A percentile compares a stretch with the other conserved stretches of the same genome.
Evolutionary conservation across 2,113 vertebrate species (phyloP).

Genomic region (Asarcornis scutulata): DNA sequence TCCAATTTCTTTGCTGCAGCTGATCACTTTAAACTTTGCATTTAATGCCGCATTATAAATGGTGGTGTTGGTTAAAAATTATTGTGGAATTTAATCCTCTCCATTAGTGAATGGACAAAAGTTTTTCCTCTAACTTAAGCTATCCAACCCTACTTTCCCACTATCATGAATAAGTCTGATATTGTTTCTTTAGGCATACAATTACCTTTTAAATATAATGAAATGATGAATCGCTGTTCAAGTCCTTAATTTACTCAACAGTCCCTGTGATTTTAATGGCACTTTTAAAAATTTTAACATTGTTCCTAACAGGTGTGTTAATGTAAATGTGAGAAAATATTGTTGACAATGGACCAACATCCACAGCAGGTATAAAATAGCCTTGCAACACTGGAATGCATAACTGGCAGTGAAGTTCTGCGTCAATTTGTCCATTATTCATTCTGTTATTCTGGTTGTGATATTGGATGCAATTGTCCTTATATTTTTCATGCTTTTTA

Average conservation of each 20-base stretch:
- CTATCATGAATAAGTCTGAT: conserved; percentile 22
- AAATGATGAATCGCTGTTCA: conserved; percentile 50
- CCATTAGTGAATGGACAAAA: conserved; percentile 9
- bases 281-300: background rate
- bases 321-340: conserved; percentile 14
- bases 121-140: background rate
- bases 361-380: background rate
- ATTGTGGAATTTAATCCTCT: background rate
- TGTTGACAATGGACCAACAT: background rate
- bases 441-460: background rate
- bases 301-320: background rate
- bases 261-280: conserved; percentile 16
- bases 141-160: conserved; percentile 6
- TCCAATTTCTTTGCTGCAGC: conserved; percentile 9
- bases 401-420: background rate
- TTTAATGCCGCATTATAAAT: conserved; percentile 24
- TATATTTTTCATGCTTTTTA: background rate
- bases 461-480: background rate
- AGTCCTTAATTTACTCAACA: conserved; percentile 55
- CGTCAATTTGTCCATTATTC: background rate
- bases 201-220: conserved; percentile 75
- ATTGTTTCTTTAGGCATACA: conserved; percentile 66
- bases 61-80: conserved; percentile 25
- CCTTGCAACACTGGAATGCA: background rate
- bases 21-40: conserved; percentile 52